Conservation (phyloP, 2,888 invertebrate genomes). For the Gnatocerus cornutus region DNA sequence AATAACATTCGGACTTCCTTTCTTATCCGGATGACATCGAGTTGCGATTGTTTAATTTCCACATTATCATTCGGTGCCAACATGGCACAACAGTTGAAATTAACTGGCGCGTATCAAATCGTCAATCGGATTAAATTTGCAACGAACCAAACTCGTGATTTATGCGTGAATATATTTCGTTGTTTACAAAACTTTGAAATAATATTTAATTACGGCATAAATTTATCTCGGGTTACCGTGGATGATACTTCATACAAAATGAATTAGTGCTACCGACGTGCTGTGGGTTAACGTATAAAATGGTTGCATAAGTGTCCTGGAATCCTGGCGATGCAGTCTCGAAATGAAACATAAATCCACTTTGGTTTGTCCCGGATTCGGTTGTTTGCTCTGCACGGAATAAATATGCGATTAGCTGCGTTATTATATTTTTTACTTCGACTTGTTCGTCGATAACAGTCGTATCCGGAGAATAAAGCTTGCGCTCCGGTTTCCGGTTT, state of each 20-base stretch:
- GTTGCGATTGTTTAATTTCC: conserved; percentile 45
- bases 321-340: background rate
- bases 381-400: conserved; percentile 16
- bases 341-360: too few relatives aligned
- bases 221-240: background rate
- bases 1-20: conserved; percentile 34
- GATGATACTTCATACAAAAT: conserved; percentile 11
- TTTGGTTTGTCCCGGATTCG: too few relatives aligned
- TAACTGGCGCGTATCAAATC: conserved; percentile 40
- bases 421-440: conserved; percentile 28
- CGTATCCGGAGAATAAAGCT: conserved; percentile 13
- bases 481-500: conserved; percentile 14
- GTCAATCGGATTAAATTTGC: conserved; percentile 38
- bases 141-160: conserved; percentile 23
- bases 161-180: conserved; percentile 17
- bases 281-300: conserved; percentile 1
- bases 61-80: conserved; percentile 43
- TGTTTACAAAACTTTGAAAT: conserved; percentile 12
- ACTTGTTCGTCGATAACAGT: conserved; percentile 25
- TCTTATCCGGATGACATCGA: conserved; percentile 41
- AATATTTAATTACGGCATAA: conserved; percentile 9
- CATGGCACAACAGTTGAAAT: conserved; percentile 42
- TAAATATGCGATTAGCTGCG: conserved; percentile 26
- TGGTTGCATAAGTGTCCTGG: conserved; percentile 3
- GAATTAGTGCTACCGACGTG: conserved; percentile 18